A percentile compares a stretch with the other conserved stretches of the same genome.
These are phyloP conservation scores for Pachycephala philippinensis DNA, from an alignment of 2,113 vertebrate genomes.

Conservation along the genomic window DNA sequence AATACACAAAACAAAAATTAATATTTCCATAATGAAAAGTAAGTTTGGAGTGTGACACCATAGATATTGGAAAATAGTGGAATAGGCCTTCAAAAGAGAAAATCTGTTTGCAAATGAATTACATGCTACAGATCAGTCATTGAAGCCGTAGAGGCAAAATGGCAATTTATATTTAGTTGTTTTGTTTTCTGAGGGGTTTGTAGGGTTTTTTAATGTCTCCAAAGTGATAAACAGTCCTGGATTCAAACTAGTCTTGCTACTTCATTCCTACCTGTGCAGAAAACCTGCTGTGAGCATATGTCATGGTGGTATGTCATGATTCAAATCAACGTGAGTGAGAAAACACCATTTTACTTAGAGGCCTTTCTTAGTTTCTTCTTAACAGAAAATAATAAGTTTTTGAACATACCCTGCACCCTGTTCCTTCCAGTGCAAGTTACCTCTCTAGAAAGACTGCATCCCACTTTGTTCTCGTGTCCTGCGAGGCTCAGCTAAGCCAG, in stretches of 20 bases:
- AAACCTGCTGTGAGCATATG: background rate
- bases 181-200: background rate
- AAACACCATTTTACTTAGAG: background rate
- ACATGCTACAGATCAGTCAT: background rate
- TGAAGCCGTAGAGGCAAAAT: background rate
- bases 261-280: background rate
- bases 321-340: background rate
- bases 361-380: background rate
- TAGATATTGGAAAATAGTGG: background rate
- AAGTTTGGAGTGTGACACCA: background rate
- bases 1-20: background rate
- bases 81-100: background rate
- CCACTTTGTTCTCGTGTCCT: background rate
- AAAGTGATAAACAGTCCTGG: background rate
- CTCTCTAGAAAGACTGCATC: background rate
- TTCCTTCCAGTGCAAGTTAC: background rate
- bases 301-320: background rate
- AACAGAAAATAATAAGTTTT: background rate
- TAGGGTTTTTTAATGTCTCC: background rate
- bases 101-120: background rate
- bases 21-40: background rate
- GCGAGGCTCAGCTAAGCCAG: background rate
- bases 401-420: background rate
- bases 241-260: background rate
- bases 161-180: background rate